A percentile compares a stretch with the other conserved stretches of the same genome.
Conservation (phyloP, 2,797 vertebrate species). For the Peromyscus melanophrys region DNA sequence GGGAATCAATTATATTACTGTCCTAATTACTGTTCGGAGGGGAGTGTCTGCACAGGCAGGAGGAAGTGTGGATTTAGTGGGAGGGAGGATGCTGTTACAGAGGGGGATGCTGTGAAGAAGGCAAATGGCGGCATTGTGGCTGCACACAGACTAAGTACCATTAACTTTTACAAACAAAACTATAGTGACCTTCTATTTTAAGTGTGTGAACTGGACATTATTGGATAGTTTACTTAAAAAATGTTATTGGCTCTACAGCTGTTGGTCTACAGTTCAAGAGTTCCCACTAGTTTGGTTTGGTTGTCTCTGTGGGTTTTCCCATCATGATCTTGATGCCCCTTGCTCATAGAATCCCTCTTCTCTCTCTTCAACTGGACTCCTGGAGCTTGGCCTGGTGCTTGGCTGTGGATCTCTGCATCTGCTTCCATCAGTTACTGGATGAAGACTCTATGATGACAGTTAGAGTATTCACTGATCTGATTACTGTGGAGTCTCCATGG, state of each 20-base stretch:
- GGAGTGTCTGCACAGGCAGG: not conserved
- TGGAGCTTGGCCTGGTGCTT: too few relatives aligned
- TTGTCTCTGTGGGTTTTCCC: too few relatives aligned
- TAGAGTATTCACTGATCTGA: too few relatives aligned
- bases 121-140: not conserved
- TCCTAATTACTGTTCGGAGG: not conserved
- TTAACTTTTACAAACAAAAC: not conserved
- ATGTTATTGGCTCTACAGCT: not conserved
- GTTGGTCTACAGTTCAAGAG: too few relatives aligned
- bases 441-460: too few relatives aligned
- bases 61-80: not conserved
- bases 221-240: not conserved
- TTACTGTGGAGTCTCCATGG: too few relatives aligned
- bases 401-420: too few relatives aligned
- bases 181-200: not conserved
- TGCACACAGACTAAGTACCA: accelerated
- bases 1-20: not conserved
- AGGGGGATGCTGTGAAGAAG: not conserved
- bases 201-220: not conserved
- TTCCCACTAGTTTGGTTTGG: too few relatives aligned
- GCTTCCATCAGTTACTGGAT: too few relatives aligned
- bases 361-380: too few relatives aligned
- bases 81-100: not conserved
- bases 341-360: too few relatives aligned
- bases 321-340: too few relatives aligned